Evolutionary conservation across 1,140 invertebrate genomes (phyloP).

Genomic region (Araneus ventricosus): DNA sequence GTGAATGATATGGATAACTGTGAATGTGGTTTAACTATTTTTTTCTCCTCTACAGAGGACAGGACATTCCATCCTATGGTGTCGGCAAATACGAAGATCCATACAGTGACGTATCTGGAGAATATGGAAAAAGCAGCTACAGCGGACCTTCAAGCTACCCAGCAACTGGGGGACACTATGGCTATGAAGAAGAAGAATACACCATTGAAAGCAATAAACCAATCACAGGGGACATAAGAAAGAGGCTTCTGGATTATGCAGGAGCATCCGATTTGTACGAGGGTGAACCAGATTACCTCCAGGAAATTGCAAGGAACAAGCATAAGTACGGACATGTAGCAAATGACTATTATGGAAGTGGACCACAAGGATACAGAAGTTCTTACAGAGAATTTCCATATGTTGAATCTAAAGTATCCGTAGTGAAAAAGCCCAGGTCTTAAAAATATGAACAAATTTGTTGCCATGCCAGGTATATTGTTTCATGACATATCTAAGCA

Average conservation of each 20-base stretch:
- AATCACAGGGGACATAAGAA: constrained; percentile 67
- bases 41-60: not conserved
- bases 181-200: constrained; percentile 60
- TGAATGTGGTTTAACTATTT: not conserved
- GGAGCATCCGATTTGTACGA: constrained; percentile 63
- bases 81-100: constrained; percentile 62
- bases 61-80: not conserved
- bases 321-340: constrained; percentile 61
- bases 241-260: constrained; percentile 63
- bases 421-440: constrained; percentile 37
- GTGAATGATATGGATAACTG: not conserved
- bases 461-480: not conserved
- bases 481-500: no score
- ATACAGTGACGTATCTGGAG: not conserved
- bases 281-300: constrained; percentile 69
- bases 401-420: constrained; percentile 57
- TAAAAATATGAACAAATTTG: not conserved
- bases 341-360: constrained; percentile 65
- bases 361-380: constrained; percentile 32
- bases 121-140: constrained; percentile 39
- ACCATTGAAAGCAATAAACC: constrained; percentile 59
- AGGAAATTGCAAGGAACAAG: constrained; percentile 53
- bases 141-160: constrained; percentile 34
- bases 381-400: constrained; percentile 68
- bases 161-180: not conserved